These are phyloP conservation scores for Thereva unica DNA, from an alignment of 2,888 invertebrate genomes.

Conservation along the genomic window DNA sequence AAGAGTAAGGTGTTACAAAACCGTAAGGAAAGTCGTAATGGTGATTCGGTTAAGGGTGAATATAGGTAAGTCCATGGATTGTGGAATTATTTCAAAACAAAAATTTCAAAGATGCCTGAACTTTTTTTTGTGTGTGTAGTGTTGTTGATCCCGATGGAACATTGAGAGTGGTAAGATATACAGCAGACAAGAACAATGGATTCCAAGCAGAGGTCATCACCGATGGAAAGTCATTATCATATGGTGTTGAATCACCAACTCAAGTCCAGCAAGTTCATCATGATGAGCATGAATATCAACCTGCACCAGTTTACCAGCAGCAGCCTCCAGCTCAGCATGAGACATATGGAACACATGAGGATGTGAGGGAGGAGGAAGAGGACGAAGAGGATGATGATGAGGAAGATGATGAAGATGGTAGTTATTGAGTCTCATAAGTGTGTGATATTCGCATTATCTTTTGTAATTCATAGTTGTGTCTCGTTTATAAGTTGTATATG, in stretches of 20 bases:
- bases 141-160: conserved; percentile 76
- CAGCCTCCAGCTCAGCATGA: conserved; percentile 16
- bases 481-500: conserved; percentile 7
- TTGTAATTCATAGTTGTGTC: conserved; percentile 6
- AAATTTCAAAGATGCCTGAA: conserved; percentile 1
- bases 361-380: conserved; percentile 12
- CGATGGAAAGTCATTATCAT: conserved; percentile 51
- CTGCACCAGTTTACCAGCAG: not conserved
- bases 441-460: conserved; percentile 23
- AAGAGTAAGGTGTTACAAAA: conserved; percentile 73
- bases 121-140: conserved; percentile 50
- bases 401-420: conserved; percentile 16
- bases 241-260: conserved; percentile 48
- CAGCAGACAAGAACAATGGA: conserved; percentile 73
- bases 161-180: conserved; percentile 72
- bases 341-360: conserved; percentile 15
- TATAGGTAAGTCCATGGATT: conserved; percentile 61
- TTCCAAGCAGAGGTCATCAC: conserved; percentile 65
- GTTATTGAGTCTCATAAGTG: conserved; percentile 11
- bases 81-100: too few species aligned
- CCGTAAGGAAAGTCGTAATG: conserved; percentile 72
- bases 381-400: conserved; percentile 25
- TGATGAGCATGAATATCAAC: not conserved
- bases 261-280: conserved; percentile 26
- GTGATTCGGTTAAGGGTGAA: conserved; percentile 73